These are phyloP conservation scores for Babylonia areolata DNA, from an alignment of 1,140 invertebrate genomes.

Conservation along the genomic window DNA sequence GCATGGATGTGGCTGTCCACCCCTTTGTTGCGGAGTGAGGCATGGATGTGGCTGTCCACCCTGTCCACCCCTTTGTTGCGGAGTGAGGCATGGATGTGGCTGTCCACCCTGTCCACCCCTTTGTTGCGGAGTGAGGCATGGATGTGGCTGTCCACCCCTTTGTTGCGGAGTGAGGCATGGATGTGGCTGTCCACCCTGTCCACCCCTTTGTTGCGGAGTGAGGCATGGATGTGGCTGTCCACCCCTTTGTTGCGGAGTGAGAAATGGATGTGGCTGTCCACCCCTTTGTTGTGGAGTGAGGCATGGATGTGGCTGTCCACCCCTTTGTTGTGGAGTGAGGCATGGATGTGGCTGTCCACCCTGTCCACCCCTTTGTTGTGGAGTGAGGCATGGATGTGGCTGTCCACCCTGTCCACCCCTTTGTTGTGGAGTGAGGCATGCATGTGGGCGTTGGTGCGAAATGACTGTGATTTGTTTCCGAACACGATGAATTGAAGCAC, in stretches of 20 bases:
- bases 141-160: neutral
- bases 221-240: neutral
- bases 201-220: too few species aligned
- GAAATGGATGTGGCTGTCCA: neutral
- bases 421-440: too few species aligned
- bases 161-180: neutral
- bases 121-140: neutral
- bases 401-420: too few species aligned
- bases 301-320: neutral
- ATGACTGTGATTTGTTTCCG: too few species aligned
- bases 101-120: neutral
- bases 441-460: too few species aligned
- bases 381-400: too few species aligned
- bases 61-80: too few species aligned
- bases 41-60: neutral
- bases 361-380: too few species aligned
- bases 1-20: neutral
- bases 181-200: neutral
- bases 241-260: neutral
- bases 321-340: neutral
- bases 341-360: too few species aligned
- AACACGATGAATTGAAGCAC: too few species aligned
- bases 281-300: neutral
- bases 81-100: neutral
- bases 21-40: neutral